Base-by-base conservation (phyloP, 2,113 vertebrate species). In the Etheostoma cragini region DNA sequence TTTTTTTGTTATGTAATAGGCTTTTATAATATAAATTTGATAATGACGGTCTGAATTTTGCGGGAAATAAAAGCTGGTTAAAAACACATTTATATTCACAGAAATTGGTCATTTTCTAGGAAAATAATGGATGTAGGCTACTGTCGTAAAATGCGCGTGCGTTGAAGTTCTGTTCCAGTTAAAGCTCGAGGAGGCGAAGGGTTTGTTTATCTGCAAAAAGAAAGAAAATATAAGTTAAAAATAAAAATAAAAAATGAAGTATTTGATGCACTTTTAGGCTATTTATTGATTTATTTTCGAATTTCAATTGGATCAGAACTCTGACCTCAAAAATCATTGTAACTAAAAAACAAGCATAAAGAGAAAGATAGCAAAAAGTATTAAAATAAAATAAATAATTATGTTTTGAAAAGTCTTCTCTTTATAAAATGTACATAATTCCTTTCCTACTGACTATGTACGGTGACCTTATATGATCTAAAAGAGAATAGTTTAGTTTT, bases 381-480 rank as follows among this genome's bases (percentile, higher is more conserved):
- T 42, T 42, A 11, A 42, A 42, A 42, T 8, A 15, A 22, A 22
- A n/a, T 46, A 24, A 22, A n/a, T 46, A 24, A 21, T 22, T 65
- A 0, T 56, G 1, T 54, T 71, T 54, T 33, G 1, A 11, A 17
- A 47, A 35, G 17, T n/a, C 2, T n/a, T 26, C 7, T 26, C 7
- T 6, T 42, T 5, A 35, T 16, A 12, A 12, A 42, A 26, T n/a
- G 3, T n/a, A 16, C 10, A 16, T 35, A 19, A 61, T 61, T 22
- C 3, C 2, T 53, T 52, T 53, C 2, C 15, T 47, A 8, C 4
- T 57, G 42, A 49, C 45, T 30, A 6, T 22, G 12, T 8, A 30
- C n/a, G 30, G 1, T 81, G 35, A 63, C 26, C 58, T 63, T 21
- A 26, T 16, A 56, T 81, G 57, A 63, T 38, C 57, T 70, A 26